Conservation (phyloP, 23 tunicate genomes). For the Trididemnum nubilum region DNA sequence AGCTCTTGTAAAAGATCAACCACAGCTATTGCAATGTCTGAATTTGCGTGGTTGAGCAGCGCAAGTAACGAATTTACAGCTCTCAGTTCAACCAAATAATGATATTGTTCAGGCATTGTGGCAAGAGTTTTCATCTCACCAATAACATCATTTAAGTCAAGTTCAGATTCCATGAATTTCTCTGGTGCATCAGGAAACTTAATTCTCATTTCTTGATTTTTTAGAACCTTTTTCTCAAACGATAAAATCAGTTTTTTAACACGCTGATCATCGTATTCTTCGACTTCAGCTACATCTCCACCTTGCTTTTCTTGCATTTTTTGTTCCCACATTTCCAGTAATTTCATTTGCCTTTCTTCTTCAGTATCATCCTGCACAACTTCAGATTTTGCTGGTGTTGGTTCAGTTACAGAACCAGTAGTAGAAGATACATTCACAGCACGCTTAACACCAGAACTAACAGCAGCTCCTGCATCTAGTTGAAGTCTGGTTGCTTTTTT, state of each 20-base stretch:
- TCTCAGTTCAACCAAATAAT: conserved; percentile 78
- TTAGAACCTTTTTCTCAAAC: conserved; percentile 84
- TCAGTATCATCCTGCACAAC: background rate
- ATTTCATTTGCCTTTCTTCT: conserved; percentile 91
- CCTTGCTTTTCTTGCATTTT: conserved; percentile 47
- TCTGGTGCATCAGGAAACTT: conserved; percentile 93
- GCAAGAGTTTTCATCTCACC: conserved; percentile 87
- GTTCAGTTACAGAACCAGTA: background rate
- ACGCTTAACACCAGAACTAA: conserved; percentile 43
- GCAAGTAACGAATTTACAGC: conserved; percentile 74
- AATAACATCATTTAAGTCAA: conserved; percentile 82
- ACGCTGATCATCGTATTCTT: conserved; percentile 82
- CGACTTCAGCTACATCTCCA: conserved; percentile 43
- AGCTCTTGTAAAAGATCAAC: conserved; percentile 87
- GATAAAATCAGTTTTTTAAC: conserved; percentile 82
- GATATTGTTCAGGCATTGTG: conserved; percentile 91
- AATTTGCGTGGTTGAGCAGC: conserved; percentile 78
- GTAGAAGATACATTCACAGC: background rate
- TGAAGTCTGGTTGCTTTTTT: conserved; percentile 79
- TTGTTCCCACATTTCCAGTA: conserved; percentile 91
- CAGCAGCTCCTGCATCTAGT: conserved; percentile 39
- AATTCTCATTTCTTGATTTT: conserved; percentile 96
- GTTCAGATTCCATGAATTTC: conserved; percentile 94
- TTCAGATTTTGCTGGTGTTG: background rate
- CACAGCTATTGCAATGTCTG: conserved; percentile 87